These are phyloP conservation scores for Buphagus erythrorhynchus DNA, from an alignment of 2,797 vertebrate genomes.

Conservation along the genomic window DNA sequence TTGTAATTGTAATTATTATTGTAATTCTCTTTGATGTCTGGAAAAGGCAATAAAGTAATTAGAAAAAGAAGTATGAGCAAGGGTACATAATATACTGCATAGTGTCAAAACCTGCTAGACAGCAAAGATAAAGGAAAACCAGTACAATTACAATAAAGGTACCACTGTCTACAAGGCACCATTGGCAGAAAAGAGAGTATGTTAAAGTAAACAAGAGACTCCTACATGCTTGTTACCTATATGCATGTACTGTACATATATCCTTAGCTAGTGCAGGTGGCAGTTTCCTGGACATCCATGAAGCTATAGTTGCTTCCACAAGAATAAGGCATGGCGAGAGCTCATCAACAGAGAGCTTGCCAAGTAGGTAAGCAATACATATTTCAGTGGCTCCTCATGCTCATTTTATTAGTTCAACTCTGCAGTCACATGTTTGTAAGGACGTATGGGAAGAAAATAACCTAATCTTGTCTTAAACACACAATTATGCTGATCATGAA, in stretches of 20 bases:
- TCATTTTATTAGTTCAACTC: background rate
- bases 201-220: background rate
- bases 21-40: background rate
- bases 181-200: background rate
- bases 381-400: background rate
- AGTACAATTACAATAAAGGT: background rate
- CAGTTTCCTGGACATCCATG: background rate
- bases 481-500: background rate
- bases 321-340: background rate
- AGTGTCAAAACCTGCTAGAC: background rate
- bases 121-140: background rate
- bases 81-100: background rate
- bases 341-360: background rate
- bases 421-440: background rate
- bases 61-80: background rate
- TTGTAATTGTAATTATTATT: background rate
- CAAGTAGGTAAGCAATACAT: fast-evolving
- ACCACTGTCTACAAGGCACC: background rate
- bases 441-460: background rate
- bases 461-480: background rate
- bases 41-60: background rate
- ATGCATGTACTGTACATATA: background rate
- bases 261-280: background rate
- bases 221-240: background rate
- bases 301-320: background rate